Evolutionary conservation across 2,113 vertebrate genomes (phyloP).

Genomic region (Melanostigma gelatinosum): DNA sequence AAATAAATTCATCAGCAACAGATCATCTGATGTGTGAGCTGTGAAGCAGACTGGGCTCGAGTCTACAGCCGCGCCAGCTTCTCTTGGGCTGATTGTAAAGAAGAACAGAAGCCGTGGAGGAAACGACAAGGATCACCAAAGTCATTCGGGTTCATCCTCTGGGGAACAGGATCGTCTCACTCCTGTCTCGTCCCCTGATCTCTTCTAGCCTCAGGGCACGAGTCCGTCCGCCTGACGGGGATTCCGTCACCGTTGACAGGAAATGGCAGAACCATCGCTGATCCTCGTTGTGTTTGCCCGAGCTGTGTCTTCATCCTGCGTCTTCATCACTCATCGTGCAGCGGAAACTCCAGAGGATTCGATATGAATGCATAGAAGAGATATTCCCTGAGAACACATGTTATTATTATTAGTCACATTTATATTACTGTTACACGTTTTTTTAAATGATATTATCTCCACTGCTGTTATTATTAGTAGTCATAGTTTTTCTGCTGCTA

Average conservation of each 20-base stretch:
- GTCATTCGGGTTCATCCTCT: background rate
- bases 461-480: no score
- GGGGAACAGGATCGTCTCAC: constrained; percentile 3
- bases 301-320: constrained; percentile 22
- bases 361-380: constrained; percentile 58
- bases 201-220: constrained; percentile 17
- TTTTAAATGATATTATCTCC: no score
- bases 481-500: no score
- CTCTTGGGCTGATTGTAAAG: background rate
- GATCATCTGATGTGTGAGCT: no score
- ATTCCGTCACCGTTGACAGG: constrained; percentile 15
- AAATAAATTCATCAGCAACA: no score
- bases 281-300: constrained; percentile 1
- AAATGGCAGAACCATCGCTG: background rate
- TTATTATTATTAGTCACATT: no score
- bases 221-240: background rate
- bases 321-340: constrained; percentile 22
- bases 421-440: no score
- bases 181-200: background rate
- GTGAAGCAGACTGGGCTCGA: background rate
- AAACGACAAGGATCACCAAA: background rate
- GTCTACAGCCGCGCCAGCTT: background rate
- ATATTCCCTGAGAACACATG: constrained; percentile 55
- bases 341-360: constrained; percentile 35
- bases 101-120: no score